These are phyloP conservation scores for Aleiodes sp. DNA, from an alignment of 1,140 invertebrate genomes.

Conservation along the genomic window DNA sequence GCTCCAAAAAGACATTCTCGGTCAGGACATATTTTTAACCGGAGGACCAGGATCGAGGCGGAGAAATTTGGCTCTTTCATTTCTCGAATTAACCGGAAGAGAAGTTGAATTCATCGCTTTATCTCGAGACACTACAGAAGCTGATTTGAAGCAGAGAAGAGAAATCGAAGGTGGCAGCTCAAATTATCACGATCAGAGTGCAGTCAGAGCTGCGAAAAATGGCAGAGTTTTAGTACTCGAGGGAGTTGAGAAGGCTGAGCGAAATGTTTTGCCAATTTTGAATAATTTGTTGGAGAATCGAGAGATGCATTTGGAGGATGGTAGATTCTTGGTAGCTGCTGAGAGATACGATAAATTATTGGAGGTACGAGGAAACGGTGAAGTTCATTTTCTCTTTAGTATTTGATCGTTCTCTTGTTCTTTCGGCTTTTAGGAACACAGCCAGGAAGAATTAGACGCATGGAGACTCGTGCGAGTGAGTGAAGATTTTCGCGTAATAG, in stretches of 20 bases:
- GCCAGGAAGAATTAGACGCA: constrained; percentile 79
- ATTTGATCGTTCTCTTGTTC: constrained; percentile 26
- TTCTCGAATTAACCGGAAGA: constrained; percentile 85
- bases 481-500: constrained; percentile 92
- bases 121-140: constrained; percentile 95
- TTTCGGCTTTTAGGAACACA: constrained; percentile 73
- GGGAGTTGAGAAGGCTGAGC: constrained; percentile 96
- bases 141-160: constrained; percentile 94
- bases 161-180: constrained; percentile 90
- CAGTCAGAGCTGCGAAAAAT: constrained; percentile 88
- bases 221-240: constrained; percentile 93
- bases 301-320: constrained; percentile 98
- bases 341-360: constrained; percentile 90
- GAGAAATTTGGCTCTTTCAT: constrained; percentile 85
- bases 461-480: constrained; percentile 90
- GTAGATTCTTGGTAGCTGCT: constrained; percentile 89
- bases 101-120: constrained; percentile 95
- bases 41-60: constrained; percentile 87
- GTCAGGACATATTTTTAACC: constrained; percentile 95
- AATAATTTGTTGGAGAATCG: constrained; percentile 98
- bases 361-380: constrained; percentile 72
- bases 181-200: constrained; percentile 94
- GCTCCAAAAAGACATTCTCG: constrained; percentile 90
- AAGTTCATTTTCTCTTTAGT: constrained; percentile 28
- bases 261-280: constrained; percentile 96